Base-by-base conservation (phyloP, 2,888 invertebrate species). In the Agonopterix arenella region DNA sequence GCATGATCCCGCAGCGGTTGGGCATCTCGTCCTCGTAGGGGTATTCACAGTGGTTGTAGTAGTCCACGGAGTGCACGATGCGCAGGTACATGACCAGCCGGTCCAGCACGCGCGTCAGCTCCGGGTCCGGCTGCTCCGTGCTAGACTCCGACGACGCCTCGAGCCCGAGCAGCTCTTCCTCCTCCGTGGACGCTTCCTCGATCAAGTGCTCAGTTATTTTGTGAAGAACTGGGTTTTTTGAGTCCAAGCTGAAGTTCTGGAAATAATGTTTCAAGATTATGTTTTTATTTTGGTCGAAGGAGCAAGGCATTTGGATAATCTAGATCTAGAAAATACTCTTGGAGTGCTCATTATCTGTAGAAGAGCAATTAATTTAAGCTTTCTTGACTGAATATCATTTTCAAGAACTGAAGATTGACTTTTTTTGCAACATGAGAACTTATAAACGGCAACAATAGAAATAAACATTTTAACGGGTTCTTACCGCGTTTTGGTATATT, bases 1-100 rank as follows among this genome's bases (percentile, higher is more conserved):
- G 99, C 91, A 99, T 96, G 61, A 99, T 98, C 8, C 99, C 99
- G 80, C 99, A 98, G 40, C 98, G 92, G 81, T 99, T 99, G 0
- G 99, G 99, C 99, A 99, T 99, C 81, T 98, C 98, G 77, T 99
- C 99, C 80, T 99, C 99, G 68, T 98, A 98, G 0, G 98, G 98
- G 84, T 99, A 99, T 74, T 99, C 99, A 72, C 97, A 98, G 72
- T 98, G 98, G 84, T 98, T 98, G 86, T 99, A 99, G 79, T 97
- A 99, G 81, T 99, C 99, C 48, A 99, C 96, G 0, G 99, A 99
- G 80, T 99, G 98, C 0, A 99, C 99, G 45, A 99, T 92, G 46
- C 99, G 93, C 66, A 99, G 88, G 76, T 99, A 99, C 47, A 99
- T 79, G 47, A 99, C 93, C 53, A 99, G 91, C 46, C 95, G 92